Base-by-base conservation (phyloP, 2,113 vertebrate species). In the Menura novaehollandiae region DNA sequence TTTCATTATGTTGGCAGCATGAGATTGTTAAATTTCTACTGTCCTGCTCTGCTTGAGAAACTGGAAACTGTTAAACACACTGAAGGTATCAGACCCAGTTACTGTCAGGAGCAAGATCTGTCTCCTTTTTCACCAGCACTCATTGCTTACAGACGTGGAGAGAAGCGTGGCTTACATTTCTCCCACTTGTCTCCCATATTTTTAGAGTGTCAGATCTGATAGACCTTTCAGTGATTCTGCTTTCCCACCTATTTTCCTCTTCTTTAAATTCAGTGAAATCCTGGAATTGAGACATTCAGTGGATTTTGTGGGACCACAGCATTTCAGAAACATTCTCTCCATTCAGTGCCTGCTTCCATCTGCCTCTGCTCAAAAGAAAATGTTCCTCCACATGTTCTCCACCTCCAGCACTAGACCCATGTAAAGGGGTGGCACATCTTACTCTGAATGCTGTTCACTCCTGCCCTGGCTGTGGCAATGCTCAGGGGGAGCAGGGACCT, bases 131-230 rank as follows among this genome's bases (percentile, higher is more conserved):
- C 69, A 63, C 60, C 64, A 60, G 47, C 60, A 63, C 30, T 89
- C 47, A 46, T 41, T 92, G 44, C 80, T 94, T 91, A 58, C 67
- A 84, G 93, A 56, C 79, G 71, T 2, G 1, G 30, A 76, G 30
- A 46, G 68, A 94, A 86, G 68, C 52, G 68, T 52, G 67, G 49
- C 73, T 94, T 94, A 75, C 66, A 41, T 92, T 87, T 91, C 62
- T 89, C 51, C 58, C 52, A 39, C 35, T 89, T 95, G 77, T 79
- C 76, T 87, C 87, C n/a, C 16, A 0, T 75, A 85, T 81, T 87
- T 85, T 76, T 72, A 88, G 67, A 62, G 44, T 81, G 69, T 91
- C 95, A 81, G 76, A 81, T 77, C 68, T 44, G 83, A 92, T 33
- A 84, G 77, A 79, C 77, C 62, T 83, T 93, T 89, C 21, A 89